Evolutionary conservation across 1,140 invertebrate genomes (phyloP), one percentile per base, ranked within the genome.

Genomic region (Hyles euphorbiae): DNA sequence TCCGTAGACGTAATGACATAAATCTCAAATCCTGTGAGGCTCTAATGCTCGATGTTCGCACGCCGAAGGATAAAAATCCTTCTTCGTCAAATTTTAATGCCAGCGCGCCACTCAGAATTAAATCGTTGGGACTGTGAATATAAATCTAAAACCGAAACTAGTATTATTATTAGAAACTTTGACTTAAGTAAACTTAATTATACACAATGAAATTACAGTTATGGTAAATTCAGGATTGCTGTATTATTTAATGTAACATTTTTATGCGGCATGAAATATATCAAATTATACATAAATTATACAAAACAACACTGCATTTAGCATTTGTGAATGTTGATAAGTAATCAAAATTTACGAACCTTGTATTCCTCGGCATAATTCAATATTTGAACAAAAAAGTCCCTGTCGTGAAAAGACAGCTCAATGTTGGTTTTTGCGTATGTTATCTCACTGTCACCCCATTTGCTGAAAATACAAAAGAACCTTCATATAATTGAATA

Each of bases 1-100:
- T 90, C 61, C 92, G 76, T 59, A 91, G 86, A 7, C 68, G 63
- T 12, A 90, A 58, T 10, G 74, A 72, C 34, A 90, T 70, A 2
- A 58, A n/a, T 40, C 75, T 70, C 10, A 90, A 58, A 53, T 68
- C 63, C 3, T 78, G 65, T 5, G 88, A 83, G 52, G 82, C 75
- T 58, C 76, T 77, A 8, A 80, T 84, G 56, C 74, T 88, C 65
- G 79, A 74, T 22, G 84, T 75, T 61, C 74, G 73, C 32, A 89
- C 66, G 7, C 77, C 78, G 53, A 88, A 78, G 5, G 72, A 65
- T 7, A 87, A 67, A 45, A 72, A 73, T 4, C 83, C 78, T 49
- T 74, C 60, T 0, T 64, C 59, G 12, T 80, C 68, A 51, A 79
- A 76, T n/a, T 53, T 61, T 44, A 82, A 75, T 9, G 75, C 76